phyloP scores from a whole-genome alignment of 2,888 invertebrate species.

The Papilio protenor region DNA sequence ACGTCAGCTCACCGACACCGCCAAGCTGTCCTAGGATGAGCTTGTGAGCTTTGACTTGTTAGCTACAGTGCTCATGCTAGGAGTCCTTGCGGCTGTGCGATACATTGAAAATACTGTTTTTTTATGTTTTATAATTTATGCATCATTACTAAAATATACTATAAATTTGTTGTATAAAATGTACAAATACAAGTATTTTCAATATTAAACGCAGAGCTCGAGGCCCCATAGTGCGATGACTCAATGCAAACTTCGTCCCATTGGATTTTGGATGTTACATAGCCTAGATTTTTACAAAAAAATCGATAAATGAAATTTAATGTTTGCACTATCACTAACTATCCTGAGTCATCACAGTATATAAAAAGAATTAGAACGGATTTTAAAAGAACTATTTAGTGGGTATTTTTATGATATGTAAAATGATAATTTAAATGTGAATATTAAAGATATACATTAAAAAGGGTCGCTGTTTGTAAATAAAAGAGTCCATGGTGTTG shows the following conservation, averaged over 20 bases:
- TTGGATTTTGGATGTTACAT: conserved; percentile 57
- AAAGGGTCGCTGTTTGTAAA: conserved; percentile 70
- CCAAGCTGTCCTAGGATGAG: conserved; percentile 41
- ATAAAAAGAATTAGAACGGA: conserved; percentile 60
- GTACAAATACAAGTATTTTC: conserved; percentile 48
- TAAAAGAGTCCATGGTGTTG: conserved; percentile 77
- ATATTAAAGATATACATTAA: conserved; percentile 60
- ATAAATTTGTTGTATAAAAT: background rate
- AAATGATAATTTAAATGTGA: conserved; percentile 66
- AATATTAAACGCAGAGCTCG: conserved; percentile 60
- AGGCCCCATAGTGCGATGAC: conserved; percentile 83
- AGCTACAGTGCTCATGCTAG: conserved; percentile 42
- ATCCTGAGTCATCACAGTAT: conserved; percentile 84
- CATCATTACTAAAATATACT: background rate
- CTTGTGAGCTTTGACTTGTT: background rate
- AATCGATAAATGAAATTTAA: conserved; percentile 14
- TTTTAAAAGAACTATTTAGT: conserved; percentile 58
- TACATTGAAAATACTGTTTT: conserved; percentile 38
- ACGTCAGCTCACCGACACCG: conserved; percentile 19
- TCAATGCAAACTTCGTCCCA: conserved; percentile 84
- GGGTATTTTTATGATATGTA: conserved; percentile 68
- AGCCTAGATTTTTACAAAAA: conserved; percentile 44
- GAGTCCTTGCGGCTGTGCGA: conserved; percentile 21
- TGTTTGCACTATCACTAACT: conserved; percentile 55
- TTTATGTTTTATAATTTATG: background rate